Percentiles rank a stretch among this genome's conserved stretches.
These are phyloP conservation scores for Thumatha senex DNA, from an alignment of 2,888 invertebrate species.

Conservation along the genomic window DNA sequence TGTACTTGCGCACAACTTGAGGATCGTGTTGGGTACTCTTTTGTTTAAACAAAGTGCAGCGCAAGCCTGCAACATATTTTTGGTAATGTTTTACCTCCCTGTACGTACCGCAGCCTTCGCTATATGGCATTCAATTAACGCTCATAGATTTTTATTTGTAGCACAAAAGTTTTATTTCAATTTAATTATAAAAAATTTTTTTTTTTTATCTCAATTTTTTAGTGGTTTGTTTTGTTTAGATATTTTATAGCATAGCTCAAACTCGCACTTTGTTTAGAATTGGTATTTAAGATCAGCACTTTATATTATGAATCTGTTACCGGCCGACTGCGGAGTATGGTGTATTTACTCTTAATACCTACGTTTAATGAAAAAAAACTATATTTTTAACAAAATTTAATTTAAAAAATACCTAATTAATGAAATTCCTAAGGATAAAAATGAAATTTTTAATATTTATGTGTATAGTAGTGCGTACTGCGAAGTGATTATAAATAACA, in stretches of 20 bases:
- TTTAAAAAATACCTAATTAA: constrained; percentile 74
- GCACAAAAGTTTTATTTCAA: no score
- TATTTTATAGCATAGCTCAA: constrained; percentile 62
- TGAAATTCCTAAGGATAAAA: constrained; percentile 79
- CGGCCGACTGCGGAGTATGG: constrained; percentile 56
- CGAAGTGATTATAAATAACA: constrained; percentile 64
- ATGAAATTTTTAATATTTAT: constrained; percentile 77
- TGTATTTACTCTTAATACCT: constrained; percentile 67
- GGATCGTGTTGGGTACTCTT: constrained; percentile 42
- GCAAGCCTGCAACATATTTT: constrained; percentile 70
- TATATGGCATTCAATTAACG: constrained; percentile 71
- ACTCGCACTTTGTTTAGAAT: constrained; percentile 50
- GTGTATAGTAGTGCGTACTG: constrained; percentile 75
- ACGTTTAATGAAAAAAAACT: constrained; percentile 75
- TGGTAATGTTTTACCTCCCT: constrained; percentile 71
- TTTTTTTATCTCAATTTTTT: constrained; percentile 49
- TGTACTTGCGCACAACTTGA: constrained; percentile 75
- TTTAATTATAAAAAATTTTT: constrained; percentile 48
- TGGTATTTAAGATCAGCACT: constrained; percentile 49
- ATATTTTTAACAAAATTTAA: constrained; percentile 82
- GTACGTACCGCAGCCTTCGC: constrained; percentile 52
- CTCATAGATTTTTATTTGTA: constrained; percentile 69
- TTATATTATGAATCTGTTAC: constrained; percentile 36
- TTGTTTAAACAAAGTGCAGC: constrained; percentile 58
- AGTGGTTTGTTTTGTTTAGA: constrained; percentile 57